Evolutionary conservation across 2,888 invertebrate species (phyloP).

Genomic region (Pseudanteris insignis): DNA sequence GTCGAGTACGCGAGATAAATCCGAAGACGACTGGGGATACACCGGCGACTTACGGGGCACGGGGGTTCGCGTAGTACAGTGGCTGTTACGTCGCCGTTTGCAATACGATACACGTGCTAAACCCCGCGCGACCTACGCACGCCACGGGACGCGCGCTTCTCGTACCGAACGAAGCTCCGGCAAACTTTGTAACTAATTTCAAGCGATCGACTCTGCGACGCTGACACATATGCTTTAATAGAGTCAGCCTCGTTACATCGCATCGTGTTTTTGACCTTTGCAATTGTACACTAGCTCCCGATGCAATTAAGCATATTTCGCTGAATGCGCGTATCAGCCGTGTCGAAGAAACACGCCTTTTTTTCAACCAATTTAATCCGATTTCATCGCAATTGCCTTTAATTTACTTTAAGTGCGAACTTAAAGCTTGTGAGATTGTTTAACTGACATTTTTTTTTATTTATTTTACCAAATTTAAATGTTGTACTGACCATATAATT

Average conservation of each 20-base stretch:
- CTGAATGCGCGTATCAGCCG: slow-evolving; percentile 20
- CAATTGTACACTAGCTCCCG: slow-evolving; percentile 12
- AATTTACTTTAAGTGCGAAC: too few relatives aligned
- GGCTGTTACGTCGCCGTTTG: slow-evolving; percentile 42
- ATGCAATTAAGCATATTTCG: slow-evolving; percentile 30
- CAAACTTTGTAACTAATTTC: slow-evolving; percentile 27
- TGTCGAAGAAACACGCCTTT: neutral
- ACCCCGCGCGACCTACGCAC: slow-evolving; percentile 36
- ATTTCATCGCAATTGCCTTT: slow-evolving; percentile 7
- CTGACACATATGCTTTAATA: slow-evolving; percentile 35
- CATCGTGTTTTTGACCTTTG: slow-evolving; percentile 38
- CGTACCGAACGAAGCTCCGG: slow-evolving; percentile 2
- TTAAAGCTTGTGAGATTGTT: too few relatives aligned
- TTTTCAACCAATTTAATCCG: slow-evolving; percentile 14
- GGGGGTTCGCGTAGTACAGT: slow-evolving; percentile 34
- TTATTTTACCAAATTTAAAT: too few relatives aligned
- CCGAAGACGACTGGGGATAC: slow-evolving; percentile 38
- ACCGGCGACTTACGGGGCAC: too few relatives aligned
- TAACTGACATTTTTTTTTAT: too few relatives aligned
- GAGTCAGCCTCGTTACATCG: slow-evolving; percentile 18
- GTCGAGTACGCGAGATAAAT: slow-evolving; percentile 39
- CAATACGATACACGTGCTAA: slow-evolving; percentile 44
- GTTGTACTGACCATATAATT: too few relatives aligned
- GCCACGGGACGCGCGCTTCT: slow-evolving; percentile 30
- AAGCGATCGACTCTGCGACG: slow-evolving; percentile 23